Percentiles rank a stretch among this genome's conserved stretches.
Evolutionary conservation across 1,140 invertebrate species (phyloP).

Genomic region (Zaprionus taronus): DNA sequence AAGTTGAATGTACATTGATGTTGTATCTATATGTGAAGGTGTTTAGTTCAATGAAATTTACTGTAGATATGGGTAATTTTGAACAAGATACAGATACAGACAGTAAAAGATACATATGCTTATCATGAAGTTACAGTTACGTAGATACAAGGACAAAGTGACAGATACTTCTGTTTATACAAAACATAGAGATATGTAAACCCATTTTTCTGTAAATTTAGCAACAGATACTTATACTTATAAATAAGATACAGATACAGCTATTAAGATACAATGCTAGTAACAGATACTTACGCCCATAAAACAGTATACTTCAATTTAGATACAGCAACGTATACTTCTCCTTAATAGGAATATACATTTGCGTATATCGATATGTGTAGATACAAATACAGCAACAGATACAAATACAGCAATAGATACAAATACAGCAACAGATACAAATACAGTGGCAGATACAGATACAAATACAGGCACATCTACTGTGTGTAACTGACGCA

Average conservation of each 20-base stretch:
- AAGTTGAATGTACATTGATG: neutral
- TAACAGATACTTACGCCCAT: neutral
- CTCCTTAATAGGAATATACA: neutral
- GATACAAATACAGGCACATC: neutral
- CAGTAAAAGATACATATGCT: neutral
- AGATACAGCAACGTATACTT: neutral
- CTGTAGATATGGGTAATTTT: neutral
- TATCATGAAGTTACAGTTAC: neutral
- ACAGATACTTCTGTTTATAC: neutral
- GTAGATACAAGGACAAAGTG: too few relatives aligned
- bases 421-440: slow-evolving; percentile 18
- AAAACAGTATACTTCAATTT: neutral
- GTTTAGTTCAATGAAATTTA: neutral
- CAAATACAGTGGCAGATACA: neutral
- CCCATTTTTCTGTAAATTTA: too few relatives aligned
- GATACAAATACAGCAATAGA: slow-evolving; percentile 8
- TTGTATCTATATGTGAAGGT: neutral
- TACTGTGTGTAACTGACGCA: slow-evolving; percentile 5
- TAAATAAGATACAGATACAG: too few relatives aligned
- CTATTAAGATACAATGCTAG: too few relatives aligned
- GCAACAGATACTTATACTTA: too few relatives aligned
- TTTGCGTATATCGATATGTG: neutral
- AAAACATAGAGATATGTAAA: too few relatives aligned
- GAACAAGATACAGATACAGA: neutral
- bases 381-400: slow-evolving; percentile 3